These are phyloP conservation scores for Boulengeromyrus knoepffleri DNA, from an alignment of 2,113 vertebrate species.

Conservation along the genomic window DNA sequence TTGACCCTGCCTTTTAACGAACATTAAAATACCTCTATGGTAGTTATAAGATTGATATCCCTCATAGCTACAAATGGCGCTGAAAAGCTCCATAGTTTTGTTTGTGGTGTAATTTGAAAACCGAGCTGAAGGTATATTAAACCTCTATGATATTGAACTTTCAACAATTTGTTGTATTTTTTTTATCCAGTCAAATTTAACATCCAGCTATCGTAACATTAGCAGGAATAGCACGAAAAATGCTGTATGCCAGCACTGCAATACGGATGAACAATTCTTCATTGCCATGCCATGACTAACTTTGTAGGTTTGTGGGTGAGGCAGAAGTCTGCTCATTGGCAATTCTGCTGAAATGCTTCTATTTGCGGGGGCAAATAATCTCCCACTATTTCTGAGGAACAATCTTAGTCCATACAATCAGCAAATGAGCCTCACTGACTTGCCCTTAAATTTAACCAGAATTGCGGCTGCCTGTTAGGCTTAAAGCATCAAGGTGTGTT, in stretches of 20 bases:
- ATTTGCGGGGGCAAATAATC: neutral
- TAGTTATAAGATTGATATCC: neutral
- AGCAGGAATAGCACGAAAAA: neutral
- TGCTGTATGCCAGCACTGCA: neutral
- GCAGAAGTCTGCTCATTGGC: neutral
- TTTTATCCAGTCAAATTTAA: neutral
- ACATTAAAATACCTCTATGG: neutral
- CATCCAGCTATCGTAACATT: neutral
- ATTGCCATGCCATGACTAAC: neutral
- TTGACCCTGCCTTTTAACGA: neutral
- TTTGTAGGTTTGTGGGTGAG: neutral
- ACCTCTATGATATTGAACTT: neutral
- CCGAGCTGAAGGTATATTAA: neutral
- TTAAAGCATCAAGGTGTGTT: neutral
- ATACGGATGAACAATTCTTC: neutral
- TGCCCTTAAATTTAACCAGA: neutral
- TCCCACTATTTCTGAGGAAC: neutral
- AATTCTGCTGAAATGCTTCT: neutral
- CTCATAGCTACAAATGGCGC: neutral
- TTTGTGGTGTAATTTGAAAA: neutral
- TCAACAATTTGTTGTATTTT: neutral
- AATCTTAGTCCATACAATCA: neutral
- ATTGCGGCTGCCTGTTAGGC: neutral
- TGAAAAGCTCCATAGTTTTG: neutral
- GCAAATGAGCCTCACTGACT: neutral